Base-by-base conservation (phyloP, 2,113 vertebrate genomes). In the Gopherus evgoodei region DNA sequence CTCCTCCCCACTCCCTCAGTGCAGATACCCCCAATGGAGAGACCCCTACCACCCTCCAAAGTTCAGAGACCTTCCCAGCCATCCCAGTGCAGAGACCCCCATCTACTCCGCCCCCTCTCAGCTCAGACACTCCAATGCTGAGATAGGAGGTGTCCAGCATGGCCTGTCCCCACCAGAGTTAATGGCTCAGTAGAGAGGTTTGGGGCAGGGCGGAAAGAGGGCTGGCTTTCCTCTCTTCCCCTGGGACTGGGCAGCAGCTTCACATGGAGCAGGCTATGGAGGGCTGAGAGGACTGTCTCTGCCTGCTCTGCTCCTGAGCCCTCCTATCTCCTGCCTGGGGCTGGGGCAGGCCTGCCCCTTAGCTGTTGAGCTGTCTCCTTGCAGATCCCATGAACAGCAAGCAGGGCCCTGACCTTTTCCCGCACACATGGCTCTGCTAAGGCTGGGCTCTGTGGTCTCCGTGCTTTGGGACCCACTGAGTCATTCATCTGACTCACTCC, bases 401-500 rank as follows among this genome's bases (percentile, higher is more conserved):
- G 79, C 3, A 1, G 84, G 82, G 50, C 0, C 0, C 80, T 87
- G 84, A 84, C 69, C 80, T 91, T 85, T 95, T 82, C 86, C 89
- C 75, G 59, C 81, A 9, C n/a, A 5, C 62, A 24, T 22, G 35
- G 78, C 87, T 88, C 76, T n/a, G 31, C 38, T 47, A 38, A 31
- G 44, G 82, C 72, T 91, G 83, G 87, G 83, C 0, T 3, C 47
- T 35, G 1, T 1, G 1, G 47, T 44, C 87, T 24, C 82, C 35
- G 72, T 42, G 44, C 84, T 91, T 53, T 79, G 91, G 88, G 93
- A 94, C 88, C 82, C 0, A 2, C 88, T 95, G 93, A 95, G 54
- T 97, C 94, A 97, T 0, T 0, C 0, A 0, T 82, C 93, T 97
- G 96, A 95, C 94, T 95, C 95, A 90, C 31, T 62, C n/a, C 11